Base-by-base conservation (phyloP, 2,888 invertebrate species). In the Epinotia brunnichana region DNA sequence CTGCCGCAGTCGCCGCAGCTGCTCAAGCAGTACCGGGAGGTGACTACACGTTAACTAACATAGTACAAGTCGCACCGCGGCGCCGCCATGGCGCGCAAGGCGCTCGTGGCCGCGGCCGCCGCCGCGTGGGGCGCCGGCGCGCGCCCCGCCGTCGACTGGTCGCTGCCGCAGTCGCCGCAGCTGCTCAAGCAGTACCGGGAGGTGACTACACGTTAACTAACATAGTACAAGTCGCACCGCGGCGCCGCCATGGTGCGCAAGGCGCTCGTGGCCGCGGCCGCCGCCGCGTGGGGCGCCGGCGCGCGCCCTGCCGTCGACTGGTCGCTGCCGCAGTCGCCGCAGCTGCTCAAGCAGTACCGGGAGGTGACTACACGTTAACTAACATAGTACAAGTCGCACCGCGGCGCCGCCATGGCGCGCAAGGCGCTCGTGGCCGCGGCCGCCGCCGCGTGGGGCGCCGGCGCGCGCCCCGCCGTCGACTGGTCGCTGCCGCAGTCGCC, bases 1-100 rank as follows among this genome's bases (percentile, higher is more conserved):
- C 85, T 91, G 83, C 91, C 92, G 77, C 91, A 92, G 82, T 91
- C 92, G 69, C 88, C 91, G 77, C 90, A 90, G 74, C 82, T 91
- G 78, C 80, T 92, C 69, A 87, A 87, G 74, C 92, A 92, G 80
- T 93, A 92, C 73, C 84, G 91, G n/a, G 92, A 93, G 89, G 92
- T 92, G 24, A 59, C 74, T 73, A 0, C 29, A 29, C 29, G 29
- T 29, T 29, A 29, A 29, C 29, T 29, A 29, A 29, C 48, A 95
- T 97, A 96, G 82, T 97, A 96, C 85, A 94, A 94, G 83, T 91
- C 91, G 44, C 97, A 97, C 88, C 94, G 95, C 77, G 95, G 95
- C 24, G 96, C 94, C 2, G 92, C 92, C 17, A 91, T 91, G 90
- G 92, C 91, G 41, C 86, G 90, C 76, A 91, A 92, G 84, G 90